phyloP scores from a whole-genome alignment of 2,888 invertebrate species.

The Furcula furcula region DNA sequence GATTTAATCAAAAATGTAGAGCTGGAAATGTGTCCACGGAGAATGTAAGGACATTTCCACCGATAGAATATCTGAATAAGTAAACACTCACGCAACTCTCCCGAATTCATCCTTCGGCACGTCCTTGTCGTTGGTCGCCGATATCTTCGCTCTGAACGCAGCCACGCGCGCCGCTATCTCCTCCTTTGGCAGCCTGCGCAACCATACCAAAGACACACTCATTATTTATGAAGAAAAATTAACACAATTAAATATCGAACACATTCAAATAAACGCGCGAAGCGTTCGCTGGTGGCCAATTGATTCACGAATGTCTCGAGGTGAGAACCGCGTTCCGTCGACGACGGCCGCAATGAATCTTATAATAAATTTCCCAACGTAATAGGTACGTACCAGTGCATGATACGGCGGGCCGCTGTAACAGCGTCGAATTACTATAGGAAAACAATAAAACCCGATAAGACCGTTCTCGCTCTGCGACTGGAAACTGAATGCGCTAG shows the following conservation, averaged over 20 bases:
- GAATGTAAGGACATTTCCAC: not conserved
- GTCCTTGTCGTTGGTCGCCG: constrained; percentile 83
- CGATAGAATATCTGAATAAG: constrained; percentile 11
- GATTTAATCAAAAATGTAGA: not conserved
- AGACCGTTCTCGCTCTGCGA: constrained; percentile 49
- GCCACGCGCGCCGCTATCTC: constrained; percentile 94
- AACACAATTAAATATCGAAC: constrained; percentile 18
- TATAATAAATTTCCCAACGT: constrained; percentile 52
- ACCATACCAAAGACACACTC: constrained; percentile 73
- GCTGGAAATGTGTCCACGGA: not conserved
- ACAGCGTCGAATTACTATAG: constrained; percentile 70
- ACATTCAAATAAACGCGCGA: constrained; percentile 15
- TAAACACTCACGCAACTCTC: constrained; percentile 83
- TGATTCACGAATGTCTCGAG: constrained; percentile 22
- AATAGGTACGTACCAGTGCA: constrained; percentile 76
- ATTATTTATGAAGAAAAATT: constrained; percentile 39
- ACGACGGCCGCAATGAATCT: constrained; percentile 52
- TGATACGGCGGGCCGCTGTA: constrained; percentile 57
- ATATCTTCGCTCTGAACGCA: constrained; percentile 92
- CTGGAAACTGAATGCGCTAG: constrained; percentile 36
- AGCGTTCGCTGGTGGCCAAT: constrained; percentile 19
- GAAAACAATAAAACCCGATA: constrained; percentile 76
- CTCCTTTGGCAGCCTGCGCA: constrained; percentile 89
- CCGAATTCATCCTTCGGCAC: constrained; percentile 92
- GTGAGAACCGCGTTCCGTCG: constrained; percentile 35